phyloP scores from a whole-genome alignment of 1,140 invertebrate genomes.

The Schmidtea mediterranea region DNA sequence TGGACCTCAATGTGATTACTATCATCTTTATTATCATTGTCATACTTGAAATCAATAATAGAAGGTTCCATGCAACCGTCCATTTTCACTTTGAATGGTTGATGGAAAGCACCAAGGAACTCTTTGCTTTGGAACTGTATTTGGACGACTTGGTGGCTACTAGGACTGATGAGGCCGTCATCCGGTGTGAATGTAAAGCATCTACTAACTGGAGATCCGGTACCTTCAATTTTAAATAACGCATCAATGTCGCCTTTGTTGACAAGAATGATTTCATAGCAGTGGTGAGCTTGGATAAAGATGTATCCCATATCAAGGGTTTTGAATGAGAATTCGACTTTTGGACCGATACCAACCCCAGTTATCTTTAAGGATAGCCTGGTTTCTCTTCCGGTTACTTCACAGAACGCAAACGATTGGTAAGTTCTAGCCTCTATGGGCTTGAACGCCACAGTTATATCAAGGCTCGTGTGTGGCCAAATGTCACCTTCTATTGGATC shows the following conservation, averaged over 20 bases:
- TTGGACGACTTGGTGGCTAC: conserved; percentile 23
- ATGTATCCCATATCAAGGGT: conserved; percentile 25
- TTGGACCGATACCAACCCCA: conserved; percentile 24
- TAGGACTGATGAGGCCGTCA: conserved; percentile 23
- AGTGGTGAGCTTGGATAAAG: conserved; percentile 22
- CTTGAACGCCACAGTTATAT: no score
- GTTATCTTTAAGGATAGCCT: conserved; percentile 20
- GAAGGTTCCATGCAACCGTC: no score
- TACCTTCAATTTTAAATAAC: conserved; percentile 16
- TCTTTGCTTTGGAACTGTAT: conserved; percentile 19
- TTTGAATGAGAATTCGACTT: conserved; percentile 21
- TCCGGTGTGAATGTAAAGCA: conserved; percentile 24
- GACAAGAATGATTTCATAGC: conserved; percentile 24
- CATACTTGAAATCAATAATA: no score
- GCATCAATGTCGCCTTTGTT: conserved; percentile 28
- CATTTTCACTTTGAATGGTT: no score
- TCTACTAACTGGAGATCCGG: conserved; percentile 17
- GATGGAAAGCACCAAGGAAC: no score
- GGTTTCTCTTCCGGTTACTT: no score
- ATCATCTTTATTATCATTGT: no score
- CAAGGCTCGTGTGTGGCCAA: no score
- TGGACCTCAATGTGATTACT: no score
- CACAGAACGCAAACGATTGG: no score
- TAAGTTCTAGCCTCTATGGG: no score
- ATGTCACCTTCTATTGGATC: no score